Base-by-base conservation (phyloP, 1,140 invertebrate genomes). In the Sycobia sp. region DNA sequence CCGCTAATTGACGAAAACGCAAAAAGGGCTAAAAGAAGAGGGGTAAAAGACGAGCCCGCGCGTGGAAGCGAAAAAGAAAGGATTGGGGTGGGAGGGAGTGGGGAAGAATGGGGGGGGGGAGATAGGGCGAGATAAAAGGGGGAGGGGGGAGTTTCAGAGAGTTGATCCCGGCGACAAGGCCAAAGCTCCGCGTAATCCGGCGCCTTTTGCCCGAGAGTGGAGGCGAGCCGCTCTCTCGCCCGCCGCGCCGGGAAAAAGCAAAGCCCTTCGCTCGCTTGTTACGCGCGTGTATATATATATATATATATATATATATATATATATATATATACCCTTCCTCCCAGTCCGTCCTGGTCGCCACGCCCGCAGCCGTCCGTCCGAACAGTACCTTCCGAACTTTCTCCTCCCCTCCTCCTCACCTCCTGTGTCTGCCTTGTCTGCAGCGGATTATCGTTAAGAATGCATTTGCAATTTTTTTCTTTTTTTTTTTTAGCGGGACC, bases 1-100 rank as follows among this genome's bases (percentile, higher is more conserved):
- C 8, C 29, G 13, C 27, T 61, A 61, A 61, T 57, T 57, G 55
- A 46, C 3, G 29, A 47, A 57, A 41, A 38, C n/a, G n/a, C n/a
- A n/a, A n/a, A n/a, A n/a, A n/a, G n/a, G n/a, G n/a, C n/a, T n/a
- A n/a, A n/a, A n/a, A n/a, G n/a, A n/a, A n/a, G n/a, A n/a, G n/a
- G n/a, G n/a, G n/a, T n/a, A n/a, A n/a, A n/a, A n/a, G n/a, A n/a
- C n/a, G n/a, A n/a, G n/a, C n/a, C n/a, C n/a, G n/a, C 18, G 18
- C 13, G 20, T 14, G 2, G 49, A 23, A 1, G 23, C 20, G 49
- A 36, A 47, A 18, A 34, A 47, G 16, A 23, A 59, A 50, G 32
- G 10, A 4, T 14, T 4, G 14, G 18, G 2, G 32, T 1, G 32
- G 9, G 49, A 20, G 16, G 20, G 27, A 36, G n/a, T n/a, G n/a